These are phyloP conservation scores for Drosophila emarginata DNA, from an alignment of 2,888 invertebrate genomes.

Conservation along the genomic window DNA sequence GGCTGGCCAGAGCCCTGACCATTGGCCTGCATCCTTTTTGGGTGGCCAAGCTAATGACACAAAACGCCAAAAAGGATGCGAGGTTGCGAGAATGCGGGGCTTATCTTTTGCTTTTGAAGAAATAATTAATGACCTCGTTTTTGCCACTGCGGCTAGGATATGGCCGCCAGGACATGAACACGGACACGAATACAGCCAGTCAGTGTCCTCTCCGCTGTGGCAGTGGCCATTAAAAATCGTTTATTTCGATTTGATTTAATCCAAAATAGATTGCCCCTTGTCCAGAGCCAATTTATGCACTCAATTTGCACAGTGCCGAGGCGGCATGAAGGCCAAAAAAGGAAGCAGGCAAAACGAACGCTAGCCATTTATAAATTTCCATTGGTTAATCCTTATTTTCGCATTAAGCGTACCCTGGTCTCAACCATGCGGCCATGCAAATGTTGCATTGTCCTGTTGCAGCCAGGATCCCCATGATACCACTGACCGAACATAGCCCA, in stretches of 20 bases:
- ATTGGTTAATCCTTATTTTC: conserved; percentile 81
- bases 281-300: conserved; percentile 78
- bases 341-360: conserved; percentile 17
- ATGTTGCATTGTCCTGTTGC: conserved; percentile 75
- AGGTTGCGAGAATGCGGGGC: conserved; percentile 40
- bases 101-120: conserved; percentile 81
- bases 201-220: conserved; percentile 11
- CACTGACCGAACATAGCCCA: neutral
- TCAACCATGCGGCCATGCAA: conserved; percentile 61
- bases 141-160: conserved; percentile 70
- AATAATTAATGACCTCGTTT: conserved; percentile 83
- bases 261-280: conserved; percentile 80
- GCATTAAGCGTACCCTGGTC: conserved; percentile 59
- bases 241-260: conserved; percentile 83
- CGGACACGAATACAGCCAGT: conserved; percentile 17
- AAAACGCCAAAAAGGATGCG: conserved; percentile 73
- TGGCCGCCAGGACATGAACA: conserved; percentile 26
- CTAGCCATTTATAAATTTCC: conserved; percentile 81
- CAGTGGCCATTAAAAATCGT: conserved; percentile 82
- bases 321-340: neutral
- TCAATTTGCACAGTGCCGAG: conserved; percentile 68
- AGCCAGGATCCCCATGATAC: conserved; percentile 15
- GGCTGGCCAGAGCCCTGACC: conserved; percentile 43
- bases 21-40: conserved; percentile 53
- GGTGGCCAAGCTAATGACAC: conserved; percentile 77